phyloP scores from a whole-genome alignment of 53 echinoderm and acorn worm genomes.

The Paracentrotus lividus region DNA sequence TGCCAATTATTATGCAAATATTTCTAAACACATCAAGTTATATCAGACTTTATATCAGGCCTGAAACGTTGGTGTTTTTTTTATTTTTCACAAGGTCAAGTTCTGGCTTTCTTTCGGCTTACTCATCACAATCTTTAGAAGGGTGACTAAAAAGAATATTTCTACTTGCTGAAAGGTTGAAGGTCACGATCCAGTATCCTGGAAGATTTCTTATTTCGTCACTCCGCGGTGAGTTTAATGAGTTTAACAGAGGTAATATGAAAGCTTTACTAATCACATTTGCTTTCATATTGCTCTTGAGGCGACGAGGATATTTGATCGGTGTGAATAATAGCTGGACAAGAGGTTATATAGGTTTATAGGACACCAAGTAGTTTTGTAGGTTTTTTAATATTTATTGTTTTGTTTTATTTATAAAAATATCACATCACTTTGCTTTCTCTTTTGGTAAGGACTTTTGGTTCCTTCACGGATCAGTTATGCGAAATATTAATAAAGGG shows the following conservation, averaged over 20 bases:
- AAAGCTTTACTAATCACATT: conserved; percentile 22
- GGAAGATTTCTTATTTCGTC: conserved; percentile 14
- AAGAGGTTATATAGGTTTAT: conserved; percentile 14
- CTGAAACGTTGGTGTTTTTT: too few relatives aligned
- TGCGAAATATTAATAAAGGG: too few relatives aligned
- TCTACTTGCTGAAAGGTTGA: conserved; percentile 36
- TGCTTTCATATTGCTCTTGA: conserved; percentile 22
- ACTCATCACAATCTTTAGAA: neutral
- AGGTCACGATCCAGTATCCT: conserved; percentile 4
- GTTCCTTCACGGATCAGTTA: too few relatives aligned
- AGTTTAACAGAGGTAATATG: neutral
- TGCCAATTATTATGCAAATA: too few relatives aligned
- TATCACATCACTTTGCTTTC: too few relatives aligned
- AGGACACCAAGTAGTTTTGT: neutral
- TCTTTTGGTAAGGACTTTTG: too few relatives aligned
- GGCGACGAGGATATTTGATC: neutral
- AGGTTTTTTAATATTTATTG: neutral
- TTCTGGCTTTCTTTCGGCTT: neutral
- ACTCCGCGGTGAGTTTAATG: neutral
- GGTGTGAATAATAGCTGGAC: neutral
- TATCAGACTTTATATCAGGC: too few relatives aligned
- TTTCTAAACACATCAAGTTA: too few relatives aligned
- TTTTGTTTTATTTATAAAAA: neutral
- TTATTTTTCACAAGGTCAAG: neutral
- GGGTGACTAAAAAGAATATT: conserved; percentile 33